phyloP scores from a whole-genome alignment of 92 coral and sea anemone species.

The Epizoanthus ramosus region DNA sequence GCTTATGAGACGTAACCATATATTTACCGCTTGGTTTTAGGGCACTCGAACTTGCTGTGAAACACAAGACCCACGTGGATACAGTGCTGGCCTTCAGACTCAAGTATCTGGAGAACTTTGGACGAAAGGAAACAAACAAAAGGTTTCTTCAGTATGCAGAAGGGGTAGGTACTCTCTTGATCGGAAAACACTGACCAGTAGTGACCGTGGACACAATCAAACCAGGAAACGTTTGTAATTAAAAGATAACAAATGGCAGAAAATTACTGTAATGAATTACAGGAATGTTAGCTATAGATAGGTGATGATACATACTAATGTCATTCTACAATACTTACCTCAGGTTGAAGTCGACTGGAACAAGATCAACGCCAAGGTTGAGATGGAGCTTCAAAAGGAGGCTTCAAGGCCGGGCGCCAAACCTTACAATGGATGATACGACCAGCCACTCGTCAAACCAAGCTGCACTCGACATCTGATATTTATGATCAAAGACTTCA shows the following conservation, averaged over 20 bases:
- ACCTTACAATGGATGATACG: slow-evolving; percentile 79
- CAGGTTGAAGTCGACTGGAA: slow-evolving; percentile 98
- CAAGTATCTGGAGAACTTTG: slow-evolving; percentile 92
- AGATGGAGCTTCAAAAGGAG: slow-evolving; percentile 92
- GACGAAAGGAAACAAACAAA: slow-evolving; percentile 79
- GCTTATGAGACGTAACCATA: too few species aligned
- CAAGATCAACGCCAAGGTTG: slow-evolving; percentile 92
- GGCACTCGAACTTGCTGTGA: slow-evolving; percentile 96
- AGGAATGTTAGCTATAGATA: too few species aligned
- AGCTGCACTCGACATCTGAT: background rate
- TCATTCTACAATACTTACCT: background rate
- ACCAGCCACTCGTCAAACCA: too few species aligned
- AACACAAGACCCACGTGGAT: slow-evolving; percentile 99
- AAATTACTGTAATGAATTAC: too few species aligned
- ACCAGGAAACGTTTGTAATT: too few species aligned
- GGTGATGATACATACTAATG: background rate
- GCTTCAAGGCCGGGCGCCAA: slow-evolving; percentile 96
- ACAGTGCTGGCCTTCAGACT: slow-evolving; percentile 93
- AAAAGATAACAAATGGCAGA: too few species aligned
- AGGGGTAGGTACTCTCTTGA: slow-evolving; percentile 72
- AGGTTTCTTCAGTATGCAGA: slow-evolving; percentile 93
- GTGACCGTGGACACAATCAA: too few species aligned
- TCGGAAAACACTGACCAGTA: background rate
- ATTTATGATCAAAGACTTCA: too few species aligned
- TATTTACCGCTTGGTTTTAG: slow-evolving; percentile 42